Base-by-base conservation (phyloP, 2,113 vertebrate genomes). In the Riparia riparia region DNA sequence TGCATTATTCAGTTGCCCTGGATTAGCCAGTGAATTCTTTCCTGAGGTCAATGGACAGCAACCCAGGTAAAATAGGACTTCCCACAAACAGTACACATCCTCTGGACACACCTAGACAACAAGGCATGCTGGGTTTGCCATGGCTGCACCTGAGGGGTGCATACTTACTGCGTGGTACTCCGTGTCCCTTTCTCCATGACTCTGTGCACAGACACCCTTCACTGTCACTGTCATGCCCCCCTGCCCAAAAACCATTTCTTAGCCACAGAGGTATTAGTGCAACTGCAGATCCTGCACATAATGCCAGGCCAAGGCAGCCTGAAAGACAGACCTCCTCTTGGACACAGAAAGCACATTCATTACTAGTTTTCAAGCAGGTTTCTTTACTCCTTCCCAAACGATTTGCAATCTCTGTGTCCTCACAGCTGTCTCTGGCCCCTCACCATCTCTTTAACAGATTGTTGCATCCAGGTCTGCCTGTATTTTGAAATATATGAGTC, bases 191-290 rank as follows among this genome's bases (percentile, higher is more conserved):
- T 34, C n/a, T 70, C 31, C 47, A 19, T 47, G 24, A 10, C 24
- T 39, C 34, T 57, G 63, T 64, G 32, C 66, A 45, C 60, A 69
- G 16, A 41, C n/a, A 49, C 3, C 11, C 21, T 44, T 72, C 42
- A 3, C 24, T 19, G 5, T 14, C 1, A 0, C 45, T 66, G 19
- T 58, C 19, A 37, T 4, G 1, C 4, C 3, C 6, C 3, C 1
- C 19, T 49, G 6, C 14, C 0, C 1, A 34, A 71, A 65, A 66
- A 41, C 37, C 13, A 1, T 15, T 58, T 64, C 63, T 28, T 31
- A 71, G 49, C 10, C 22, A 29, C 12, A 17, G 31, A 45, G 19
- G 1, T 16, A 34, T 29, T 73, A 41, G 19, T 77, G 15, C 31
- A 34, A n/a, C 14, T 26, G 12, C 20, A 82, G 34, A 74, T 34